Conservation (phyloP, 1,140 invertebrate genomes). For the Pararge aegeria region DNA sequence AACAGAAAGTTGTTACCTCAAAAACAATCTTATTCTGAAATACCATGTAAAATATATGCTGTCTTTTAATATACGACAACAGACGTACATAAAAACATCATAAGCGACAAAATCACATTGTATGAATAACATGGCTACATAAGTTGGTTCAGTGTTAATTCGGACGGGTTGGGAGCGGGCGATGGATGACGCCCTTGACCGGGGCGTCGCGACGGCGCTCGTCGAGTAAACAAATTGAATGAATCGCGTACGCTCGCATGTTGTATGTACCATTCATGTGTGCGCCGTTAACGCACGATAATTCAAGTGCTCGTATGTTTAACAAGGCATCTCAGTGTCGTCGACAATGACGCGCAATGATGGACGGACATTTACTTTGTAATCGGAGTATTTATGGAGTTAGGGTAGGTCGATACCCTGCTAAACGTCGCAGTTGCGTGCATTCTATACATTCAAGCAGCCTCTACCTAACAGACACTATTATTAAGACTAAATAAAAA, state of each 20-base stretch:
- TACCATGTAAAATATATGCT: no score
- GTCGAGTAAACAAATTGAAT: slow-evolving; percentile 75
- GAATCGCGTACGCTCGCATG: slow-evolving; percentile 68
- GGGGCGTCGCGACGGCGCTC: slow-evolving; percentile 47
- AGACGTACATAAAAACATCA: neutral
- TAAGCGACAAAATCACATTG: neutral
- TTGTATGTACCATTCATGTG: slow-evolving; percentile 70
- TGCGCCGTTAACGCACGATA: slow-evolving; percentile 69
- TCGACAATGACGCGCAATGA: slow-evolving; percentile 25
- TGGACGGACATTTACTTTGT: slow-evolving; percentile 2
- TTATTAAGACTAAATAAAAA: neutral
- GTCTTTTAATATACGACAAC: neutral
- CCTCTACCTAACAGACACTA: neutral
- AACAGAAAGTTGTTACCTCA: no score
- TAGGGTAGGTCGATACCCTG: slow-evolving; percentile 7
- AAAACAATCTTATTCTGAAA: no score
- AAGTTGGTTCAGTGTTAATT: slow-evolving; percentile 34
- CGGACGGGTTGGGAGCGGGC: slow-evolving; percentile 41
- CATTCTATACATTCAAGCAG: neutral
- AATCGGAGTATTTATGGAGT: slow-evolving; percentile 3
- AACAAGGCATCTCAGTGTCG: slow-evolving; percentile 42
- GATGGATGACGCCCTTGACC: slow-evolving; percentile 68
- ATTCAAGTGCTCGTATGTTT: slow-evolving; percentile 66
- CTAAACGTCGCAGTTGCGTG: neutral
- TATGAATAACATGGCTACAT: slow-evolving; percentile 27